phyloP scores from a whole-genome alignment of 2,888 invertebrate genomes.

The Chloroclystis v-ata region DNA sequence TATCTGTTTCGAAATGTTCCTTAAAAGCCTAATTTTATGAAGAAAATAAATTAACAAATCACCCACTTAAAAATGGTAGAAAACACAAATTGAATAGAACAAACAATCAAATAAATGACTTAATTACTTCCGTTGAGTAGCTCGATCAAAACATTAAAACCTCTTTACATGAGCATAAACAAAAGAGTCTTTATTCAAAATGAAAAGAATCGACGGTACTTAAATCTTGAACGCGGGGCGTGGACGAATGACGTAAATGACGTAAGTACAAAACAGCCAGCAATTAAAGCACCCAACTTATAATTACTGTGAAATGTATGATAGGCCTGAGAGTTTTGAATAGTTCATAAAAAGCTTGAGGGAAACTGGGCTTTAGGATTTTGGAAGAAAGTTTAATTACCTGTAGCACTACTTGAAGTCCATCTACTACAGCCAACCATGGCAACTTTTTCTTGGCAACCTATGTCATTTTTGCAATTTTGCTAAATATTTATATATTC shows the following conservation, averaged over 20 bases:
- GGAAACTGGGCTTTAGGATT: not conserved
- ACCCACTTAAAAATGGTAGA: constrained; percentile 8
- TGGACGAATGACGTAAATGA: constrained; percentile 58
- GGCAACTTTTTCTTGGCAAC: too few species aligned
- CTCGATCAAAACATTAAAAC: constrained; percentile 57
- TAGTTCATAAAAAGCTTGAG: constrained; percentile 10
- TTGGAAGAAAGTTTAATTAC: not conserved
- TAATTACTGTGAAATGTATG: constrained; percentile 53
- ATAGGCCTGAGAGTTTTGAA: constrained; percentile 31
- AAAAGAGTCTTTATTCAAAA: constrained; percentile 58
- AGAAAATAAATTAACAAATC: not conserved
- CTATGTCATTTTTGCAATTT: too few species aligned
- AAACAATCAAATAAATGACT: constrained; percentile 44
- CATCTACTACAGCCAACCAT: too few species aligned
- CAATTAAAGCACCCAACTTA: constrained; percentile 62
- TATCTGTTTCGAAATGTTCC: too few species aligned
- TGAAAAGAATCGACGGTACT: constrained; percentile 30
- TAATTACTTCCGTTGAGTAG: constrained; percentile 66
- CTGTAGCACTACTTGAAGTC: too few species aligned
- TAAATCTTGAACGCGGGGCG: constrained; percentile 52
- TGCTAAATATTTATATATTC: too few species aligned
- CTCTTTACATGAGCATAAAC: constrained; percentile 65
- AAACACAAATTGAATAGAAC: constrained; percentile 22
- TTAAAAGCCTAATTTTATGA: too few species aligned
- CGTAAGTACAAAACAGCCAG: constrained; percentile 61